Evolutionary conservation across 1,140 invertebrate genomes (phyloP).

Genomic region (Uloborus diversus): DNA sequence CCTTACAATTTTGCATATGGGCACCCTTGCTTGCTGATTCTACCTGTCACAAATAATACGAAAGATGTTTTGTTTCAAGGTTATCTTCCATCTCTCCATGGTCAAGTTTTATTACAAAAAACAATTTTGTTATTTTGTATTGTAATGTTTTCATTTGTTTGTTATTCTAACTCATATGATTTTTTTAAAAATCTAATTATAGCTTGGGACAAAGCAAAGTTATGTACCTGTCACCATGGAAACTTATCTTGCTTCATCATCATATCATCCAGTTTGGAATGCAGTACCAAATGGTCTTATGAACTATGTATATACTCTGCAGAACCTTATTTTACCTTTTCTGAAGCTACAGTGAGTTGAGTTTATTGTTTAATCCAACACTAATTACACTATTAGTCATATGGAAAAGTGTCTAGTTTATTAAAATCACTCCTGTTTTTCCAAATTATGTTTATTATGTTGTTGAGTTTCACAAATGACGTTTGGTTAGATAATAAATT

Average conservation of each 20-base stretch:
- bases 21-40: too few relatives aligned
- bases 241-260: conserved; percentile 25
- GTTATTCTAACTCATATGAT: neutral
- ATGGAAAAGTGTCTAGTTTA: neutral
- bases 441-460: neutral
- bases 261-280: conserved; percentile 37
- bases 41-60: too few relatives aligned
- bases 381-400: neutral
- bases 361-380: too few relatives aligned
- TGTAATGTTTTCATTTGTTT: neutral
- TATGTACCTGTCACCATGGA: conserved; percentile 44
- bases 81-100: too few relatives aligned
- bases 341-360: conserved; percentile 45
- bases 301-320: neutral
- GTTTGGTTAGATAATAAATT: too few relatives aligned
- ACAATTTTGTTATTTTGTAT: neutral
- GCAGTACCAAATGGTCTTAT: conserved; percentile 11
- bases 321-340: conserved; percentile 28
- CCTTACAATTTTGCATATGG: too few relatives aligned
- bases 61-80: too few relatives aligned
- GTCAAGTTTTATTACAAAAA: neutral
- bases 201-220: conserved; percentile 40
- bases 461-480: too few relatives aligned
- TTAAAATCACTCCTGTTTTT: neutral
- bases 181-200: neutral